Conservation (phyloP, 2,888 invertebrate species). For the Orthosia cruda region DNA sequence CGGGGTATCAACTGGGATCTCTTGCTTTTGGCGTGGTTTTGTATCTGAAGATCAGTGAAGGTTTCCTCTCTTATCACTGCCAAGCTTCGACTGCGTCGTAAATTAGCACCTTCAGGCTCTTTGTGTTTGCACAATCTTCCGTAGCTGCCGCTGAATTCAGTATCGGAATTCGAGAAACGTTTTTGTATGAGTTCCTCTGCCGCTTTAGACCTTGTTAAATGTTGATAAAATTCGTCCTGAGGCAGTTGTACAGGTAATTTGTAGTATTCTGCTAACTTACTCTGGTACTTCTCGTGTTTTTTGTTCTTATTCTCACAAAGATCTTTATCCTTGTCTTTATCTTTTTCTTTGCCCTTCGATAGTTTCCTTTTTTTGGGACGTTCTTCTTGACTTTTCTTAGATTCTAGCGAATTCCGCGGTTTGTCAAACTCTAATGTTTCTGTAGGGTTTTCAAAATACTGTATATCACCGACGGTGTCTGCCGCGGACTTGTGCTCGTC, state of each 20-base stretch:
- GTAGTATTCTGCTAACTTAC: slow-evolving; percentile 89
- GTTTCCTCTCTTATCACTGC: slow-evolving; percentile 95
- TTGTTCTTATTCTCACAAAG: slow-evolving; percentile 84
- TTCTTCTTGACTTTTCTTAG: slow-evolving; percentile 86
- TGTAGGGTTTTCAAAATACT: slow-evolving; percentile 90
- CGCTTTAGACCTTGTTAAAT: slow-evolving; percentile 88
- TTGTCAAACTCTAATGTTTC: slow-evolving; percentile 90
- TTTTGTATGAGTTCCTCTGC: slow-evolving; percentile 88
- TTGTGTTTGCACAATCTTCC: slow-evolving; percentile 89
- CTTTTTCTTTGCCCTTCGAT: slow-evolving; percentile 85
- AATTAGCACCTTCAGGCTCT: slow-evolving; percentile 90
- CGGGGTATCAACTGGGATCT: slow-evolving; percentile 96
- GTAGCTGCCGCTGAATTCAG: slow-evolving; percentile 89
- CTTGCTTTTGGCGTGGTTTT: slow-evolving; percentile 92
- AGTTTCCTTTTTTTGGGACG: slow-evolving; percentile 88
- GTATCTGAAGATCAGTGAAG: slow-evolving; percentile 93
- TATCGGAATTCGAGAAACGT: slow-evolving; percentile 88
- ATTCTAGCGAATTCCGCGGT: slow-evolving; percentile 86
- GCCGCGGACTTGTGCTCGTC: slow-evolving; percentile 90
- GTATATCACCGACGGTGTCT: slow-evolving; percentile 89
- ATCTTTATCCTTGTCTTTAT: slow-evolving; percentile 83
- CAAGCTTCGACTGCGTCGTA: slow-evolving; percentile 94
- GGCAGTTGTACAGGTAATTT: slow-evolving; percentile 88
- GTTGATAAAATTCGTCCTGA: slow-evolving; percentile 90
- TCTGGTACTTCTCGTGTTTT: slow-evolving; percentile 89